These are phyloP conservation scores for Coleophora deauratella DNA, from an alignment of 2,888 invertebrate species.

Conservation along the genomic window DNA sequence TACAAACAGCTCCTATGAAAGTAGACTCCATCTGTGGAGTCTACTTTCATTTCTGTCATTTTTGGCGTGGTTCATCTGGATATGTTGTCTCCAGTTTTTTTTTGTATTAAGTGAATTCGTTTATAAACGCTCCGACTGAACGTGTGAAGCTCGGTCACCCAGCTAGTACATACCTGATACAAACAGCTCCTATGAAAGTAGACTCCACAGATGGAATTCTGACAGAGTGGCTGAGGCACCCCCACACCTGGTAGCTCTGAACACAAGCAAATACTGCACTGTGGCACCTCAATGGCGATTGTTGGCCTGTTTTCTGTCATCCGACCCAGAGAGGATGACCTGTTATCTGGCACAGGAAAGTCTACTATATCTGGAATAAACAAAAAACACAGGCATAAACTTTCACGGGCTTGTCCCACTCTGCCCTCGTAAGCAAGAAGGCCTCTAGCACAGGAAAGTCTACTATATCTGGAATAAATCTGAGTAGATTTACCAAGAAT, in stretches of 20 bases:
- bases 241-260: conserved; percentile 32
- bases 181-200: conserved; percentile 53
- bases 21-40: conserved; percentile 43
- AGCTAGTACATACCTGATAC: conserved; percentile 54
- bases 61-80: no score
- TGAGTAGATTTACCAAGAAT: no score
- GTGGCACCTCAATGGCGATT: conserved; percentile 18
- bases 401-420: no score
- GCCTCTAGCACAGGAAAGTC: no score
- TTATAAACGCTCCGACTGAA: no score
- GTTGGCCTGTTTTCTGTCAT: conserved; percentile 7
- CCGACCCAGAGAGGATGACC: conserved; percentile 1
- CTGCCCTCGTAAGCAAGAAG: no score
- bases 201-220: conserved; percentile 45
- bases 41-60: no score
- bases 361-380: conserved; percentile 28
- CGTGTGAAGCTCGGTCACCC: no score
- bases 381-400: no score
- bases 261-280: conserved; percentile 55
- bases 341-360: conserved; percentile 22
- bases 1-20: conserved; percentile 54
- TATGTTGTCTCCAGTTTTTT: no score
- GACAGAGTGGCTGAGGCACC: conserved; percentile 55
- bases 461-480: no score
- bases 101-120: no score